These are phyloP conservation scores for Idaea dimidiata DNA, from an alignment of 2,888 invertebrate genomes.

Conservation along the genomic window DNA sequence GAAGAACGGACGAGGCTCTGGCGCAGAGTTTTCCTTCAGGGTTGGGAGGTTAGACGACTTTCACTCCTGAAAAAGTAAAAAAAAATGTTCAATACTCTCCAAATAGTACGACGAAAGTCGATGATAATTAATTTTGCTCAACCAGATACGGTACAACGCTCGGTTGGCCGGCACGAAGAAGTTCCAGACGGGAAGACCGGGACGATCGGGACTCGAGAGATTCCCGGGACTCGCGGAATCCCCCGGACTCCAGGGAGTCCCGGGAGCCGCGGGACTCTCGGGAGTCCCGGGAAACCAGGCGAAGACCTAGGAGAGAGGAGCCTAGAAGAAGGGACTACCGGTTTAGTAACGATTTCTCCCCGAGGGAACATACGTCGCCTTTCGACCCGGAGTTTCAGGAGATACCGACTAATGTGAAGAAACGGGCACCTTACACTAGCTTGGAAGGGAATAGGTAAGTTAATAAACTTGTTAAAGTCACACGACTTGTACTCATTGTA, in stretches of 20 bases:
- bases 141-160: constrained; percentile 66
- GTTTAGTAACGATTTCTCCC: constrained; percentile 84
- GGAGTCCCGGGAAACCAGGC: constrained; percentile 32
- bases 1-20: too few relatives aligned
- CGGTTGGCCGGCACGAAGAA: constrained; percentile 55
- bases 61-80: too few relatives aligned
- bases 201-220: constrained; percentile 37
- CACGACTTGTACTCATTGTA: too few relatives aligned
- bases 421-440: constrained; percentile 60
- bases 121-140: too few relatives aligned
- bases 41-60: too few relatives aligned
- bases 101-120: too few relatives aligned
- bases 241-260: constrained; percentile 34
- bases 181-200: constrained; percentile 31
- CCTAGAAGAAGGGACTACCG: constrained; percentile 55
- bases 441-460: constrained; percentile 67
- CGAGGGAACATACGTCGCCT: constrained; percentile 77
- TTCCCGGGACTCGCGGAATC: constrained; percentile 32
- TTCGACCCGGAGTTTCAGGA: constrained; percentile 83
- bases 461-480: too few relatives aligned
- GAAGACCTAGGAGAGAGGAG: constrained; percentile 47
- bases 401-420: constrained; percentile 58
- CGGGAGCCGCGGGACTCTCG: constrained; percentile 44
- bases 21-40: too few relatives aligned
- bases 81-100: too few relatives aligned